Conservation (phyloP, 2,888 invertebrate genomes). For the Pheosia tremula region DNA sequence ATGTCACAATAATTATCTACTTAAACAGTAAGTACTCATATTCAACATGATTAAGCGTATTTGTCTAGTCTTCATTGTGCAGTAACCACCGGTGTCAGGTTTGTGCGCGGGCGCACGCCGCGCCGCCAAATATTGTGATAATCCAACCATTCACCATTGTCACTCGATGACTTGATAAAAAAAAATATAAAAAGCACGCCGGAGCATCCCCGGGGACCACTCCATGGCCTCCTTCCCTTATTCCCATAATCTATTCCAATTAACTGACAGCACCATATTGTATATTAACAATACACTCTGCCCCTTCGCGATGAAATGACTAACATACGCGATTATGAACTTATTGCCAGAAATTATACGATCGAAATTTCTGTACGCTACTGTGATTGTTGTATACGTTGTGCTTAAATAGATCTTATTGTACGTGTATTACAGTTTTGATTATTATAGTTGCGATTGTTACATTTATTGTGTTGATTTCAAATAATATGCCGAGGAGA, state of each 20-base stretch:
- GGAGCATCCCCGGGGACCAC: constrained; percentile 69
- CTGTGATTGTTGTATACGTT: constrained; percentile 38
- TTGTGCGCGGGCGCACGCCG: constrained; percentile 63
- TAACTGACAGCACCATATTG: constrained; percentile 84
- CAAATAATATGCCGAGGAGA: background rate
- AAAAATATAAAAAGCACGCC: constrained; percentile 64
- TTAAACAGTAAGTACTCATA: constrained; percentile 39
- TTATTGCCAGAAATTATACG: constrained; percentile 19
- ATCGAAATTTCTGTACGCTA: constrained; percentile 23
- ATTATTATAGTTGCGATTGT: constrained; percentile 43
- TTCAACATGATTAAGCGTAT: constrained; percentile 54
- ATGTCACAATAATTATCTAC: constrained; percentile 34
- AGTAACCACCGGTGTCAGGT: constrained; percentile 63
- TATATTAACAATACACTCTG: constrained; percentile 78
- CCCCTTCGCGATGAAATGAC: constrained; percentile 53
- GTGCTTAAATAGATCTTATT: constrained; percentile 63
- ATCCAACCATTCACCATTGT: constrained; percentile 73
- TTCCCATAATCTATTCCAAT: constrained; percentile 85
- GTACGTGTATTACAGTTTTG: constrained; percentile 60
- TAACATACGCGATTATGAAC: constrained; percentile 32
- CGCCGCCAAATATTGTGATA: constrained; percentile 79
- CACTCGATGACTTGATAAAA: constrained; percentile 82
- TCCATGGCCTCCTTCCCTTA: constrained; percentile 69
- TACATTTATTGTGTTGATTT: constrained; percentile 2
- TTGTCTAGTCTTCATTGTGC: constrained; percentile 34